Percentiles rank a stretch among this genome's conserved stretches.
These are phyloP conservation scores for Diadegma fenestrale DNA, from an alignment of 2,888 invertebrate genomes.

Conservation along the genomic window DNA sequence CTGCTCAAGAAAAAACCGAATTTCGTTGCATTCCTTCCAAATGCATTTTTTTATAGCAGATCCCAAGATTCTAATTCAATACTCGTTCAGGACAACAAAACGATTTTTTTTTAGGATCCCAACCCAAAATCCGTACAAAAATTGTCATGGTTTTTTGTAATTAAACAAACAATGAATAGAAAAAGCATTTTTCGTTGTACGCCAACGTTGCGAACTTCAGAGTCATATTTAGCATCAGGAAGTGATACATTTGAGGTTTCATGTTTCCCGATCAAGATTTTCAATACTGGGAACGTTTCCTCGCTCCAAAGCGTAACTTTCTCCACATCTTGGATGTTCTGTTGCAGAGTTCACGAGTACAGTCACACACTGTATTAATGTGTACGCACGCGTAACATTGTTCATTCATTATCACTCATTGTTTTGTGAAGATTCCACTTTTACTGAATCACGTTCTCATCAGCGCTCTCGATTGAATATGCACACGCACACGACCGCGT, in stretches of 20 bases:
- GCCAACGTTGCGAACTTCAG: no score
- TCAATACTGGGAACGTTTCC: slow-evolving; percentile 2
- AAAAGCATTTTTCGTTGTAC: no score
- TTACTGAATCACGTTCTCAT: slow-evolving; percentile 20
- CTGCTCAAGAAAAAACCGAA: no score
- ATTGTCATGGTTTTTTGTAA: no score
- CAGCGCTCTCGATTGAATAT: slow-evolving; percentile 7
- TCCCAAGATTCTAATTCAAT: no score
- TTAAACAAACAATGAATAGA: no score
- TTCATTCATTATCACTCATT: slow-evolving; percentile 41
- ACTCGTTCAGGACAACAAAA: no score
- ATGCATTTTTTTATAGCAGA: no score
- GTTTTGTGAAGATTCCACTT: slow-evolving; percentile 37
- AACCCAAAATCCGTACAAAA: no score
- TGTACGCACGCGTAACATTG: slow-evolving; percentile 18
- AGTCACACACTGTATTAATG: slow-evolving; percentile 4
- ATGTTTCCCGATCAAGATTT: neutral
- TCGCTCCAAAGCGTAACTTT: slow-evolving; percentile 21
- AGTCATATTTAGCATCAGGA: neutral
- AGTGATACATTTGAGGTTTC: neutral
- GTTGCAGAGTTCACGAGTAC: slow-evolving; percentile 19
- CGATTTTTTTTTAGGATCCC: no score
- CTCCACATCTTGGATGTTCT: slow-evolving; percentile 24
- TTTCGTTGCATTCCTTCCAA: no score
- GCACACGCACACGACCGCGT: neutral